Evolutionary conservation across 2,797 vertebrate species (phyloP).

Genomic region (Lacerta bilineata): DNA sequence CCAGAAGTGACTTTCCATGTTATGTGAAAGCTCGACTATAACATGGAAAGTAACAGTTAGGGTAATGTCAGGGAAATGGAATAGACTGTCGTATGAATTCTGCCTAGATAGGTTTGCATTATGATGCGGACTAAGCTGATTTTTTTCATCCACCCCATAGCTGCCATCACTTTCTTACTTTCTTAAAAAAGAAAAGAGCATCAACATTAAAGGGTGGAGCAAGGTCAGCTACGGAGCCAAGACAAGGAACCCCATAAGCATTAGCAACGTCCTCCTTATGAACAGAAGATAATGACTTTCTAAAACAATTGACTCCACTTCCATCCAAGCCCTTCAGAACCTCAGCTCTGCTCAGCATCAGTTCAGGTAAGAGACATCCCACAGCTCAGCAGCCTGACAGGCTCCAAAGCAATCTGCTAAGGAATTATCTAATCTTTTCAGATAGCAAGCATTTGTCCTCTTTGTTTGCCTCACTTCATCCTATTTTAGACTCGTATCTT

Average conservation of each 20-base stretch:
- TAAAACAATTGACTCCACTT: slow-evolving; percentile 63
- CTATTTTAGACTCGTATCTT: slow-evolving; percentile 28
- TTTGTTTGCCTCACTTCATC: slow-evolving; percentile 7
- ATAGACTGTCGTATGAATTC: too few relatives aligned
- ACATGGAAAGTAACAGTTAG: too few relatives aligned
- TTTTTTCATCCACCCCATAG: too few relatives aligned
- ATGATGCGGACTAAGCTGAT: too few relatives aligned
- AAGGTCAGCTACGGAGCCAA: slow-evolving; percentile 65
- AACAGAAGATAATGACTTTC: slow-evolving; percentile 60
- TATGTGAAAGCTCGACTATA: too few relatives aligned
- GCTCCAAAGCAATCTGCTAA: slow-evolving; percentile 28
- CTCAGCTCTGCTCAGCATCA: not conserved
- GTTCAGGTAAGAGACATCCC: not conserved
- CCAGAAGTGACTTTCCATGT: too few relatives aligned
- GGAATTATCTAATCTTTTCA: slow-evolving; percentile 36
- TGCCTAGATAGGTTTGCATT: too few relatives aligned
- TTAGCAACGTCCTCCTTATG: slow-evolving; percentile 71
- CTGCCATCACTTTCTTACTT: not conserved
- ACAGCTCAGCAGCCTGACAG: slow-evolving; percentile 23
- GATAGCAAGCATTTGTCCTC: not conserved
- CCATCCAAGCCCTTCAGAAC: slow-evolving; percentile 37
- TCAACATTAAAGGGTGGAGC: slow-evolving; percentile 44
- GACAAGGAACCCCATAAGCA: slow-evolving; percentile 52
- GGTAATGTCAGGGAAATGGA: too few relatives aligned
- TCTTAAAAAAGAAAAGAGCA: not conserved